These are phyloP conservation scores for Charaxes varanes DNA, from an alignment of 1,140 invertebrate genomes.

Conservation along the genomic window DNA sequence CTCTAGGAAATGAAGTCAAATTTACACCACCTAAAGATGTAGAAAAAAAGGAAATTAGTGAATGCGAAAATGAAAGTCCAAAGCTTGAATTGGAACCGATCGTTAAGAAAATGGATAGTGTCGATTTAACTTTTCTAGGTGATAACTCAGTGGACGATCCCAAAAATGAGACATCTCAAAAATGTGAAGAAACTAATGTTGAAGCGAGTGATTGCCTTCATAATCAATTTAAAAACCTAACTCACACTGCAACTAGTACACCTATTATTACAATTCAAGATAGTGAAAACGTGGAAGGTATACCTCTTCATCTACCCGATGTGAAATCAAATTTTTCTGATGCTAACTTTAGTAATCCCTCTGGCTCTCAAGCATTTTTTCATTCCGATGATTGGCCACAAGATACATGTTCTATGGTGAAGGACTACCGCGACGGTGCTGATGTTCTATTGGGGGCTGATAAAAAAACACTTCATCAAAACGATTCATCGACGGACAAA, in stretches of 20 bases:
- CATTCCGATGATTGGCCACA: constrained; percentile 57
- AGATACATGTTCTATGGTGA: constrained; percentile 38
- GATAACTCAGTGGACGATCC: constrained; percentile 30
- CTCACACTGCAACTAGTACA: constrained; percentile 46
- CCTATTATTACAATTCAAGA: constrained; percentile 31
- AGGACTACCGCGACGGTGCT: constrained; percentile 19
- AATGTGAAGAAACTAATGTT: background rate
- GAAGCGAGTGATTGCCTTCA: constrained; percentile 32
- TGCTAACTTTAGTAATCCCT: constrained; percentile 21
- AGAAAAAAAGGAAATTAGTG: constrained; percentile 25
- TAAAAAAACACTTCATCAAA: constrained; percentile 38
- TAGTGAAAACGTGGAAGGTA: constrained; percentile 25
- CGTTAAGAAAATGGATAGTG: constrained; percentile 59
- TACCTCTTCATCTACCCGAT: constrained; percentile 36
- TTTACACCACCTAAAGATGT: constrained; percentile 33
- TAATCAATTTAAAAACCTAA: constrained; percentile 39
- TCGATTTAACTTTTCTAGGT: constrained; percentile 51
- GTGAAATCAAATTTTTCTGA: constrained; percentile 17
- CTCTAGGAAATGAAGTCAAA: constrained; percentile 27
- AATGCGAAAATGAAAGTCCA: constrained; percentile 33
- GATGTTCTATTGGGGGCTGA: constrained; percentile 46
- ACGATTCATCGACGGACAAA: constrained; percentile 31
- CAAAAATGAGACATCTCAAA: constrained; percentile 14
- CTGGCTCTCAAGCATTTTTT: constrained; percentile 47
- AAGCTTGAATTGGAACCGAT: constrained; percentile 25